Evolutionary conservation across 2,113 vertebrate genomes (phyloP).

Genomic region (Brienomyrus longianalis): DNA sequence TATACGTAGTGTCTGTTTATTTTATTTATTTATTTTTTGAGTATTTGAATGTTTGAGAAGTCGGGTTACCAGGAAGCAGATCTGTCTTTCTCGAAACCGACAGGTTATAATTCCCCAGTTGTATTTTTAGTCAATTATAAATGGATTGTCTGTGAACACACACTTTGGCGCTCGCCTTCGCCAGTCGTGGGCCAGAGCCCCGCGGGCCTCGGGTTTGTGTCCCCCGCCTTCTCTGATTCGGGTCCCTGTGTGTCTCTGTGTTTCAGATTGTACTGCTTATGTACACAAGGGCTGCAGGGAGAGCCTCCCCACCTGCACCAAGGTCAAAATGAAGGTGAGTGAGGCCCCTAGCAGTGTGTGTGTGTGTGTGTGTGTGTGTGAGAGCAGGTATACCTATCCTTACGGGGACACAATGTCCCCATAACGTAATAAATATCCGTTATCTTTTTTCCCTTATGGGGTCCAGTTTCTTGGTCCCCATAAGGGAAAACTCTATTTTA

Average conservation of each 20-base stretch:
- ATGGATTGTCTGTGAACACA: not conserved
- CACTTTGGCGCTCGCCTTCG: not conserved
- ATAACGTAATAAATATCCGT: too few species aligned
- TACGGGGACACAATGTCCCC: too few species aligned
- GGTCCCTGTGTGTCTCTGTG: not conserved
- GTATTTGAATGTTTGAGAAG: not conserved
- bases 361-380: not conserved
- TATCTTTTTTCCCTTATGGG: too few species aligned
- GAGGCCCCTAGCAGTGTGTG: not conserved
- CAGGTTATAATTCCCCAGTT: not conserved
- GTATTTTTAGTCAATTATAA: not conserved
- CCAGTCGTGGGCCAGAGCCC: not conserved
- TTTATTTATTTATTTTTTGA: not conserved
- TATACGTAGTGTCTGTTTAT: not conserved
- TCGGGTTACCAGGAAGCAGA: not conserved
- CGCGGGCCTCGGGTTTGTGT: not conserved
- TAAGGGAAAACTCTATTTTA: too few species aligned
- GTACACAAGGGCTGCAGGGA: slow-evolving; percentile 81
- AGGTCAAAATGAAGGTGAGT: slow-evolving; percentile 77
- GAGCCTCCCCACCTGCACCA: slow-evolving; percentile 63
- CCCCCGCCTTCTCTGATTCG: not conserved
- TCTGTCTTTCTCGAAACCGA: not conserved
- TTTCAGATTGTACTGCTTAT: slow-evolving; percentile 68
- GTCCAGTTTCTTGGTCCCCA: too few species aligned
- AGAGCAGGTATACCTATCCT: too few species aligned